Evolutionary conservation across 2,113 vertebrate genomes (phyloP), one percentile per base, ranked within the genome.

Genomic region (Australoheros scitulus): DNA sequence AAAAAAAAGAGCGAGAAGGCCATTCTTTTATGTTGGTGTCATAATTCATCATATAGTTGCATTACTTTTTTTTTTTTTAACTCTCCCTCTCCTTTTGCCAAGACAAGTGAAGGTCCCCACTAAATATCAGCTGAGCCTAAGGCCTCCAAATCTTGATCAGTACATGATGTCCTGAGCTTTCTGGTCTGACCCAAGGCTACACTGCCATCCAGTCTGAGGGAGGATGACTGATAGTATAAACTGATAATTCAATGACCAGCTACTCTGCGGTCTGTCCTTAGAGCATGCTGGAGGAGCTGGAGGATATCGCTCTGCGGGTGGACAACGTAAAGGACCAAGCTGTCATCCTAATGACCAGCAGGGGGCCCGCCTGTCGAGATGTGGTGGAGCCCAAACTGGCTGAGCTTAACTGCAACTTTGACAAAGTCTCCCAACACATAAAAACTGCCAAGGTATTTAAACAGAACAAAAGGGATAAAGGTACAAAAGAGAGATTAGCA

Each of bases 391-490:
- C 97, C 22, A 99, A 99, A 84, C 92, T 99, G 86, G 91, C 96
- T 1, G 98, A 99, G 63, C 94, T 99, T 76, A 98, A 97, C 87
- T 96, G 96, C 52, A 98, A 98, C 92, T 99, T 98, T 72, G 97
- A 97, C 84, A 99, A 99, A 90, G 98, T 99, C 17, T 97, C 97
- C 75, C 97, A 98, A 55, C 97, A 99, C 91, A 97, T 99, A 92
- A 96, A 91, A 93, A 95, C 96, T 11, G 96, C 97, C 50, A 95
- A 97, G 93, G 77, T 84, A 90, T 36, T 70, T 29, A 52, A 70
- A 32, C 2, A 2, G 43, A 70, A 57, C n/a, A 78, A 41, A 64
- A 81, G n/a, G 5, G 3, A 20, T 55, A 55, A 55, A 55, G 50
- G 68, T 81, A 55, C 20, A 74, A 32, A 57, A 80, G 20, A n/a